These are phyloP conservation scores for Drosophila ficusphila DNA, from an alignment of 1,140 invertebrate species.

Conservation along the genomic window DNA sequence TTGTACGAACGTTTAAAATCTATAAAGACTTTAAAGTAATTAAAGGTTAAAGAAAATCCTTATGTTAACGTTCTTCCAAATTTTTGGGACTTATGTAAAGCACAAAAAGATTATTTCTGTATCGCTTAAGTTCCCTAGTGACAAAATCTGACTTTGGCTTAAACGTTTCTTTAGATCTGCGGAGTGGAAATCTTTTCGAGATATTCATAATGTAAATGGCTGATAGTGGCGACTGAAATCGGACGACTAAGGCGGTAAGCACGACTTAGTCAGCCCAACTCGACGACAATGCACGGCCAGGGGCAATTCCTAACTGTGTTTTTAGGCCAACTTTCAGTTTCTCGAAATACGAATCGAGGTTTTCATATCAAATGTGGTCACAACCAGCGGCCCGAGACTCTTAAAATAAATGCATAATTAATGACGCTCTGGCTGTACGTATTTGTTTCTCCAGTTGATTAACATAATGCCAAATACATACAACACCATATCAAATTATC, in stretches of 20 bases:
- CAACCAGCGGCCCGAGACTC: constrained; percentile 47
- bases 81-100: no score
- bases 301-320: constrained; percentile 61
- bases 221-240: background rate
- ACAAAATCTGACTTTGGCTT: background rate
- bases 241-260: constrained; percentile 14
- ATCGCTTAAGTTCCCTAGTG: no score
- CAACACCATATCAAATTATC: constrained; percentile 23
- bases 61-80: no score
- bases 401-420: constrained; percentile 78
- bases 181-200: no score
- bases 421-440: constrained; percentile 45
- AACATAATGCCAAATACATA: constrained; percentile 59
- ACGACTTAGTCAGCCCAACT: constrained; percentile 26
- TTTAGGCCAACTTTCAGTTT: constrained; percentile 79
- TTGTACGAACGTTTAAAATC: no score
- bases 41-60: no score
- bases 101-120: no score
- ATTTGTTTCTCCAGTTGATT: constrained; percentile 48
- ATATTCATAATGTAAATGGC: background rate
- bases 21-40: no score
- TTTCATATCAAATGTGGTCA: constrained; percentile 66
- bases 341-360: constrained; percentile 68
- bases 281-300: constrained; percentile 41
- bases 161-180: background rate